These are phyloP conservation scores for Anguilla marmorata DNA, from an alignment of 2,797 vertebrate genomes.

Conservation along the genomic window DNA sequence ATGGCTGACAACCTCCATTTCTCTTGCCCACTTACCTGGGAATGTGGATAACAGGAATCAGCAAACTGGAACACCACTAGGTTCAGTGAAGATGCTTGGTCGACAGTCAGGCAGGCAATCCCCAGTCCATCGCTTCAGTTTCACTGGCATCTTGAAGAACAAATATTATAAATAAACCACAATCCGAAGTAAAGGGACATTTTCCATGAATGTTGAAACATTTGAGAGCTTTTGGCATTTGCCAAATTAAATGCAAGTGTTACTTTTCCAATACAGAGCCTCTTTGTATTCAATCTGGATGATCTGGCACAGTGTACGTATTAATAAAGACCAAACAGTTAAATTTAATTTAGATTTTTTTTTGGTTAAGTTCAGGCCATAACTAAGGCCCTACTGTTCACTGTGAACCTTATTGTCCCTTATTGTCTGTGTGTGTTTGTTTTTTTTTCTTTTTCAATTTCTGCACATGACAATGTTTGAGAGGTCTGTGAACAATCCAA, in stretches of 20 bases:
- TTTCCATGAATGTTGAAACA: neutral
- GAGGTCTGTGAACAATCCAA: neutral
- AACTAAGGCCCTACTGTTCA: neutral
- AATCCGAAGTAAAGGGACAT: neutral
- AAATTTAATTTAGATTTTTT: neutral
- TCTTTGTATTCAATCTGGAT: neutral
- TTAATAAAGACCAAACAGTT: neutral
- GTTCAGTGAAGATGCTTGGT: neutral
- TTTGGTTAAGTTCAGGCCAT: neutral
- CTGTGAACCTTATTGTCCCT: neutral
- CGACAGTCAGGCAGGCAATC: neutral
- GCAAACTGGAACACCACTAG: neutral
- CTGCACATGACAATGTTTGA: no score
- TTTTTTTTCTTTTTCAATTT: neutral
- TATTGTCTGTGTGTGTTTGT: neutral
- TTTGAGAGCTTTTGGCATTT: neutral
- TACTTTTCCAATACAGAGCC: neutral
- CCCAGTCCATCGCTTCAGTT: neutral
- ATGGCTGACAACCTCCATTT: slow-evolving; percentile 1
- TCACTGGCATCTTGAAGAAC: neutral
- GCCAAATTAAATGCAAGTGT: neutral
- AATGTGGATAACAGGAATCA: neutral
- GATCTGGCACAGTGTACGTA: neutral
- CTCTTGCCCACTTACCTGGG: neutral
- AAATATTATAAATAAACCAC: neutral